Evolutionary conservation across 2,113 vertebrate genomes (phyloP), one percentile per base, ranked within the genome.

Genomic region (Astur gentilis): DNA sequence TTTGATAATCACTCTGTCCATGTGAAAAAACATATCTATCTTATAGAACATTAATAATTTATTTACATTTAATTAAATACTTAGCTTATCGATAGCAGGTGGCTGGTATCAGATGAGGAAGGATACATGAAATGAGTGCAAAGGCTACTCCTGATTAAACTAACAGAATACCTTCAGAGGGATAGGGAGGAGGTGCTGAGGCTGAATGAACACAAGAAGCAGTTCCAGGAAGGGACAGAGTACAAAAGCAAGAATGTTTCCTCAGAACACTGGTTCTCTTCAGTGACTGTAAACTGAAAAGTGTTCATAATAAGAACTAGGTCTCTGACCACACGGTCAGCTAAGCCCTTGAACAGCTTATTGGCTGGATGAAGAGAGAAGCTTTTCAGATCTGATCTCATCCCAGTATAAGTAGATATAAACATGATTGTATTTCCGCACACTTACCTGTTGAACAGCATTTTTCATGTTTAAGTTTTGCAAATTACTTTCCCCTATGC

Each of bases 311-410:
- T 15, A 71, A 87, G 87, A 95, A 93, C 65, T 34, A 75, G 81
- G 95, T 69, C 93, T 90, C 77, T n/a, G 62, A 72, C 47, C 75
- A 32, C 77, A 75, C 3, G 0, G 78, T 42, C 87, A 88, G 87
- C 92, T 96, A 86, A 97, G 92, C 75, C 85, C 65, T 31, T 65
- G 82, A 93, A 87, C 81, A 93, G 93, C 92, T 96, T 93, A 94
- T 58, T 49, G 90, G 62, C 66, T 52, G 32, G 92, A 94, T 87
- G 64, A 84, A 64, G 78, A 64, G 65, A 83, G 57, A 10, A 94
- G 92, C 87, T 96, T 91, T 91, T 57, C 91, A 77, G 88, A 83
- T 79, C 93, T 83, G 94, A 77, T 81, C 84, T 80, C 61, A 58
- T 83, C 66, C 66, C 44, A 62, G 78, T 45, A 79, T 91, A 94